Evolutionary conservation across 1,140 invertebrate species (phyloP).

Genomic region (Drosophila auraria): DNA sequence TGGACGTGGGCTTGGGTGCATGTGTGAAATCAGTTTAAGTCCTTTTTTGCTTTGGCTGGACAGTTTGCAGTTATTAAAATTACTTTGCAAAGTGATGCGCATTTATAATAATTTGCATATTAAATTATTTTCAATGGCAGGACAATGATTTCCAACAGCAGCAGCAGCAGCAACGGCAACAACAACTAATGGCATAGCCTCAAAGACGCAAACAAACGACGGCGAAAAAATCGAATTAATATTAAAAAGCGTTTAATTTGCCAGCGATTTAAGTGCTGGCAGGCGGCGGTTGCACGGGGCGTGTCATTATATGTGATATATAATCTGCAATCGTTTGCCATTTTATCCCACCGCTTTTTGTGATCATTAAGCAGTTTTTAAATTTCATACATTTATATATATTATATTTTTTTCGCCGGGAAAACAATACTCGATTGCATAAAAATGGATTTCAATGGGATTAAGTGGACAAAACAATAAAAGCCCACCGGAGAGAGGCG

Average conservation of each 20-base stretch:
- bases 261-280: conserved; percentile 54
- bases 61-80: conserved; percentile 77
- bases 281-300: conserved; percentile 7
- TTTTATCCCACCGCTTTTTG: conserved; percentile 36
- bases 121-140: conserved; percentile 76
- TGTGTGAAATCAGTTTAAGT: conserved; percentile 75
- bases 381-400: conserved; percentile 18
- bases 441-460: conserved; percentile 65
- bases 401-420: conserved; percentile 27
- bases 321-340: conserved; percentile 65
- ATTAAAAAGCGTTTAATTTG: conserved; percentile 81
- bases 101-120: conserved; percentile 83
- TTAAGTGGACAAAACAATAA: conserved; percentile 66
- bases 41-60: conserved; percentile 48
- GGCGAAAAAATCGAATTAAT: conserved; percentile 75
- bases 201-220: conserved; percentile 57
- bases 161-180: conserved; percentile 4
- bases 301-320: conserved; percentile 64
- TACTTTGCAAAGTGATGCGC: conserved; percentile 70
- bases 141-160: conserved; percentile 70
- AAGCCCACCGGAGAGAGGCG: conserved; percentile 3
- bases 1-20: neutral
- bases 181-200: conserved; percentile 36
- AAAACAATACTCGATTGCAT: conserved; percentile 73
- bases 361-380: conserved; percentile 76